A percentile compares a stretch with the other conserved stretches of the same genome.
phyloP scores from a whole-genome alignment of 2,797 vertebrate species.

The Percopsis omiscomaycus region DNA sequence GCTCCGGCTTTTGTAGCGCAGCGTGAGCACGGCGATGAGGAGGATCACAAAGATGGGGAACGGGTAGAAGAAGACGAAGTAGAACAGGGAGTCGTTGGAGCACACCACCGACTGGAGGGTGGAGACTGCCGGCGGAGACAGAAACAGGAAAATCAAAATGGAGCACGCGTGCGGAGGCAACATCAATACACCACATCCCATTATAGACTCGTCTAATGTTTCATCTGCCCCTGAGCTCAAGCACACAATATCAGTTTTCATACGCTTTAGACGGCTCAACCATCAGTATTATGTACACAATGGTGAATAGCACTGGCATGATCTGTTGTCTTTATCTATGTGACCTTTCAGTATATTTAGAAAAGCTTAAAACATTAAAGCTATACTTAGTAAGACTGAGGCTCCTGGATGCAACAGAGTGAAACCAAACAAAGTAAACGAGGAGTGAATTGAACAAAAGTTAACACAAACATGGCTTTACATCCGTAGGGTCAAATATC shows the following conservation, averaged over 20 bases:
- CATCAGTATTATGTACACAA: no score
- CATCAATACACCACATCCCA: not conserved
- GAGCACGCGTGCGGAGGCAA: not conserved
- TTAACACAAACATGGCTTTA: no score
- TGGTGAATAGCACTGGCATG: no score
- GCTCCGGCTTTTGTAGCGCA: slow-evolving; percentile 91
- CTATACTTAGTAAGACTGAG: no score
- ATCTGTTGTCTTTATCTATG: no score
- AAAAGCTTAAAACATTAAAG: no score
- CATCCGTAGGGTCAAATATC: no score
- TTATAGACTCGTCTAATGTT: not conserved
- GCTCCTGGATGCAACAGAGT: no score
- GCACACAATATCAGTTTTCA: not conserved
- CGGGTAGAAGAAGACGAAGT: slow-evolving; percentile 98
- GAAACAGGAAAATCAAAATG: not conserved
- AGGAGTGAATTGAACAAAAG: no score
- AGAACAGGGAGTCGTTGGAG: slow-evolving; percentile 94
- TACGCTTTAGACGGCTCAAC: not conserved
- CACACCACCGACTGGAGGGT: slow-evolving; percentile 92
- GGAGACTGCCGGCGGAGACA: slow-evolving; percentile 76
- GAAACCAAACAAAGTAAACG: no score
- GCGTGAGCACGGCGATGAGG: slow-evolving; percentile 91
- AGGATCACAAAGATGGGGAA: slow-evolving; percentile 97
- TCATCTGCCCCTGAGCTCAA: not conserved
- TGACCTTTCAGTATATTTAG: no score